Evolutionary conservation across 2,888 invertebrate species (phyloP), one percentile per base, ranked within the genome.

Genomic region (Alloscopus bannaensis): DNA sequence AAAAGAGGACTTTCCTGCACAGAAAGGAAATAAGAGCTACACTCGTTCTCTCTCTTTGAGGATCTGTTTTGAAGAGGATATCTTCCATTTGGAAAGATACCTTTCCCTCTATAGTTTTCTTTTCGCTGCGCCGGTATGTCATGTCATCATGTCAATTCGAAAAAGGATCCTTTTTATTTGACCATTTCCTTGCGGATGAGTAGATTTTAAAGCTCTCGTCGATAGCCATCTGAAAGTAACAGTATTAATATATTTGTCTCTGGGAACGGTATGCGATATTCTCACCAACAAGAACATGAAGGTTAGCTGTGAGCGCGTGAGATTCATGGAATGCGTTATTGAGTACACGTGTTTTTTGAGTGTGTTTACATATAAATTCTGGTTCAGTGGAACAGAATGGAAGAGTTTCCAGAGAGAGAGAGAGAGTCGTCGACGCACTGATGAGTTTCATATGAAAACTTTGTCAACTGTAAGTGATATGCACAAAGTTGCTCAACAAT

Each of bases 71-170:
- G 29, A 26, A 59, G 31, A 20, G 18, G 59, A 59, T 28, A 16
- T 28, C 59, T 59, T 29, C 59, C 29, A 3, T 59, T 18, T 59
- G 11, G n/a, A n/a, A n/a, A n/a, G n/a, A n/a, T n/a, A n/a, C n/a
- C 59, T 16, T 11, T 29, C 31, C 59, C n/a, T 16, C 36, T 52
- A 22, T 52, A 52, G 22, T 36, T 6, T 36, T 36, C 13, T 36
- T 13, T 8, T 52, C 45, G 3, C 52, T 22, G 22, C 24, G 52
- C 11, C 52, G 2, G 59, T 59, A 59, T 29, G 29, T 78, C 78
- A 71, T 78, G 78, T 78, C 71, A 78, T 64, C 78, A 65, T 78
- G 70, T 78, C 71, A 71, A 64, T 70, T 78, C 65, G 26, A 60
- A 65, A 65, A 65, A 47, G 47, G 18, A 18, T 50, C 59, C n/a